Conservation (phyloP, 1,140 invertebrate genomes). For the Calephelis virginiensis region DNA sequence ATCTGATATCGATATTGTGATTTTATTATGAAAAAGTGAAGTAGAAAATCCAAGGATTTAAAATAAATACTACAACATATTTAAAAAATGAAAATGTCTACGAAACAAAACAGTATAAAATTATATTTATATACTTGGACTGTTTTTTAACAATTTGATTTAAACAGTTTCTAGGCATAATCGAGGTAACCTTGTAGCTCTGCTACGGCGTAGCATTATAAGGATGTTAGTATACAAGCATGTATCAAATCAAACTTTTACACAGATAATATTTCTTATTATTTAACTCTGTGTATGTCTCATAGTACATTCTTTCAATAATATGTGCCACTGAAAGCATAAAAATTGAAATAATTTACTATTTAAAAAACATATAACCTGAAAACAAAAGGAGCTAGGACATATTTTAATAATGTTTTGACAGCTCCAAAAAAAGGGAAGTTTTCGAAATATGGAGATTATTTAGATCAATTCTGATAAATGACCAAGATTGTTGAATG, state of each 20-base stretch:
- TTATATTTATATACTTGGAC: too few species aligned
- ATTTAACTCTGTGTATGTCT: constrained; percentile 2
- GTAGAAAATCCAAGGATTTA: too few species aligned
- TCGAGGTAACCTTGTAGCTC: not conserved
- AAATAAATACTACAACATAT: too few species aligned
- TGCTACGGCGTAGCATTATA: constrained; percentile 14
- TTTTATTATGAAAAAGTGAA: too few species aligned
- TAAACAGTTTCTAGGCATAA: too few species aligned
- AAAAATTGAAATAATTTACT: constrained; percentile 5
- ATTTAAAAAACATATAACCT: constrained; percentile 26
- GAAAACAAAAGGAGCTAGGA: constrained; percentile 30
- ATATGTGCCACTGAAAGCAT: not conserved
- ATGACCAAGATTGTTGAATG: too few species aligned
- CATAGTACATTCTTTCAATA: constrained; percentile 9
- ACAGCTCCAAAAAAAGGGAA: constrained; percentile 22
- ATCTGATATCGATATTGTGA: not conserved
- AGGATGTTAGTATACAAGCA: not conserved
- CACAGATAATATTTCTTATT: constrained; percentile 18
- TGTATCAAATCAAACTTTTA: not conserved
- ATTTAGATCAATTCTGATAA: too few species aligned
- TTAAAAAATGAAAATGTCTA: too few species aligned
- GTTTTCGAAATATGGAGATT: not conserved
- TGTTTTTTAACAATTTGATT: too few species aligned
- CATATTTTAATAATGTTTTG: constrained; percentile 37
- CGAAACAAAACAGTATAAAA: too few species aligned